A percentile compares a stretch with the other conserved stretches of the same genome.
These are phyloP conservation scores for Ectobius pallidus DNA, from an alignment of 2,888 invertebrate species.

Conservation along the genomic window DNA sequence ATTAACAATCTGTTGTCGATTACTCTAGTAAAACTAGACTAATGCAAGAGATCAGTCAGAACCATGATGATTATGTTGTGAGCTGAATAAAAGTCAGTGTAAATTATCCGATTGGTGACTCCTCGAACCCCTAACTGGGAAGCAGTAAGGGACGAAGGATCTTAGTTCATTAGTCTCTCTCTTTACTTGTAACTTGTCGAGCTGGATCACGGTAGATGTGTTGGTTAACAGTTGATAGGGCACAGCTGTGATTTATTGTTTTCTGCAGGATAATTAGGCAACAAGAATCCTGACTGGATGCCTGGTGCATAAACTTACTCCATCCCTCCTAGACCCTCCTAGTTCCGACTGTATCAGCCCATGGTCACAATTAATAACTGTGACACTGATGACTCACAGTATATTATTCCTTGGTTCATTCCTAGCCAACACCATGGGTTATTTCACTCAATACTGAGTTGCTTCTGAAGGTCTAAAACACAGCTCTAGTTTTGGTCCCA, in stretches of 20 bases:
- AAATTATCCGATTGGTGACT: not conserved
- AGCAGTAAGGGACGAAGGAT: not conserved
- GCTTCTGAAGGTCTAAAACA: no score
- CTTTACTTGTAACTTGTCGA: slow-evolving; percentile 11
- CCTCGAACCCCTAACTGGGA: not conserved
- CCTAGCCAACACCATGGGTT: not conserved
- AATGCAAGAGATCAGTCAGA: no score
- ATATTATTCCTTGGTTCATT: not conserved
- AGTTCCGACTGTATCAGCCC: not conserved
- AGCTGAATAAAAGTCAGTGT: slow-evolving; percentile 6
- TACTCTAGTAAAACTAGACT: no score
- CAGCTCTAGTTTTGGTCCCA: no score
- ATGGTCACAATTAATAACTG: slow-evolving; percentile 1
- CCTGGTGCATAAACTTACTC: not conserved
- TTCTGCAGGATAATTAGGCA: slow-evolving; percentile 39
- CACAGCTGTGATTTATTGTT: slow-evolving; percentile 41
- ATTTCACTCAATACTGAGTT: no score
- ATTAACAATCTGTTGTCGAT: no score
- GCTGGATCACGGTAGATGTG: not conserved
- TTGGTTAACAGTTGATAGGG: slow-evolving; percentile 15
- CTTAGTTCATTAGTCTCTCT: slow-evolving; percentile 25
- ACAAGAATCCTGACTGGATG: slow-evolving; percentile 32
- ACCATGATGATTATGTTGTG: no score
- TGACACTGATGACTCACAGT: slow-evolving; percentile 4
- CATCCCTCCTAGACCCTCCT: slow-evolving; percentile 11